Evolutionary conservation across 2,797 vertebrate species (phyloP).

Genomic region (Masticophis lateralis): DNA sequence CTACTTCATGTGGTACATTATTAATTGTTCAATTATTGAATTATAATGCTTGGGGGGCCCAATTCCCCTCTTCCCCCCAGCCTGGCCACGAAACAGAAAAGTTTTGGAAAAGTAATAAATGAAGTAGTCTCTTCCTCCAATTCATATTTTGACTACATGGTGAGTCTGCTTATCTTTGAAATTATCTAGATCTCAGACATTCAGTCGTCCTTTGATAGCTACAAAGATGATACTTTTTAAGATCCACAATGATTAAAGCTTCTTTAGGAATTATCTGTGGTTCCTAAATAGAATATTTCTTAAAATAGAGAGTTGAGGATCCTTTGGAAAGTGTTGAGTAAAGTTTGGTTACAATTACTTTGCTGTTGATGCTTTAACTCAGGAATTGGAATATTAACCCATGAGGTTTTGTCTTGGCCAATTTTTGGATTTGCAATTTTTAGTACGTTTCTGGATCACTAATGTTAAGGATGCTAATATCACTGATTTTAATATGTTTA

Average conservation of each 20-base stretch:
- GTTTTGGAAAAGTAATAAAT: no score
- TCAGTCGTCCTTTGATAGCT: not conserved
- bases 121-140: not conserved
- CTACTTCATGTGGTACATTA: not conserved
- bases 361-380: not conserved
- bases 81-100: not conserved
- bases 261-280: not conserved
- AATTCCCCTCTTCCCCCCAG: not conserved
- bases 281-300: not conserved
- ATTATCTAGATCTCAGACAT: not conserved
- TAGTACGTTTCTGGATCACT: not conserved
- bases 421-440: not conserved
- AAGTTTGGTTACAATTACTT: not conserved
- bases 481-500: not conserved
- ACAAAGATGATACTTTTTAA: not conserved
- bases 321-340: not conserved
- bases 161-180: not conserved
- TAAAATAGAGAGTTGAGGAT: no score
- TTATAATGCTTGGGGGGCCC: rapidly evolving
- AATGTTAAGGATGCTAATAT: not conserved
- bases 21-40: not conserved
- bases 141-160: not conserved
- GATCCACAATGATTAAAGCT: not conserved
- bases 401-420: not conserved
- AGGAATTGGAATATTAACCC: not conserved